These are phyloP conservation scores for Saccopteryx leptura DNA, from an alignment of 2,113 vertebrate species.

Conservation along the genomic window DNA sequence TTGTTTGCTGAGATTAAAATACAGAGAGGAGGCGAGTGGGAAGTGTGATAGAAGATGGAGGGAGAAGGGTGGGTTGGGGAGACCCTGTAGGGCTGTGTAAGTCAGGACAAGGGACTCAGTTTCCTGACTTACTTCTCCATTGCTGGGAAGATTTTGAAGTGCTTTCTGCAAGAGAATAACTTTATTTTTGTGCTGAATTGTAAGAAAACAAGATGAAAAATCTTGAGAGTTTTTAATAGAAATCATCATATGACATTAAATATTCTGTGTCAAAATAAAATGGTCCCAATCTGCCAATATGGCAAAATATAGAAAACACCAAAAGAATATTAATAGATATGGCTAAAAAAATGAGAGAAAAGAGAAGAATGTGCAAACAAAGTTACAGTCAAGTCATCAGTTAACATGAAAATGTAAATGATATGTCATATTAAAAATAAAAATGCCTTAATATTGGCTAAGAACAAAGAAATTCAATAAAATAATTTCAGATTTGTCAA, in stretches of 20 bases:
- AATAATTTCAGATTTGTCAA: background rate
- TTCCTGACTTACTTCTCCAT: background rate
- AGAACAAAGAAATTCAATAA: slow-evolving; percentile 6
- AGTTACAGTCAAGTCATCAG: background rate
- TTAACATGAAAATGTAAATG: background rate
- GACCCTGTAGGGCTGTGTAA: fast-evolving
- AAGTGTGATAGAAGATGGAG: fast-evolving
- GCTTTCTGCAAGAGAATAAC: background rate
- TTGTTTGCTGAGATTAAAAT: background rate
- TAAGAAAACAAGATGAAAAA: background rate
- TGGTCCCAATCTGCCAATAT: background rate
- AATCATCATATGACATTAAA: background rate
- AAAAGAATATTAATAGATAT: background rate
- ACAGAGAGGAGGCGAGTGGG: background rate
- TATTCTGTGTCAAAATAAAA: background rate
- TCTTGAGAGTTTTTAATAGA: background rate
- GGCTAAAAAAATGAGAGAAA: background rate
- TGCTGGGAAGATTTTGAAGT: background rate
- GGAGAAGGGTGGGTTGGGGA: background rate
- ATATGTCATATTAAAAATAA: background rate
- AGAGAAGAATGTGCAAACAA: background rate
- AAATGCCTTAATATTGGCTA: background rate
- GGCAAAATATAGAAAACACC: background rate
- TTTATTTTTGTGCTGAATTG: background rate
- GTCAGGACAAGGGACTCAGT: background rate